A percentile compares a stretch with the other conserved stretches of the same genome.
phyloP scores from a whole-genome alignment of 1,140 invertebrate genomes.

The Drosophila dunni region DNA sequence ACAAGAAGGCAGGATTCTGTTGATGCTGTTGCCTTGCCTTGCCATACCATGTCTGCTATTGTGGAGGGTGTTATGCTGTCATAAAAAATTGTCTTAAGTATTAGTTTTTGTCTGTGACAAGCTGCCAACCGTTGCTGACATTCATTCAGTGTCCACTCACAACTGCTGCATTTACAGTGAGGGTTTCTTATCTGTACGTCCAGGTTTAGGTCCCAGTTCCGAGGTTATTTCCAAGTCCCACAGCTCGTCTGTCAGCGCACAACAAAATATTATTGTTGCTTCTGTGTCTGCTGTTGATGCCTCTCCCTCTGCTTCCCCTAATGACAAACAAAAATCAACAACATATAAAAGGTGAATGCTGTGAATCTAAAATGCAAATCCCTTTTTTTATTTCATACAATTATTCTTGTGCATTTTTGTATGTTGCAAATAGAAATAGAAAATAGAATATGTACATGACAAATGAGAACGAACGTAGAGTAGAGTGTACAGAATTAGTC shows the following conservation, averaged over 20 bases:
- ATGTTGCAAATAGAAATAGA: conserved; percentile 41
- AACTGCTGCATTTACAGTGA: conserved; percentile 52
- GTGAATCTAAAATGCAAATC: conserved; percentile 83
- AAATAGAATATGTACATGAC: conserved; percentile 32
- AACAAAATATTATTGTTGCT: conserved; percentile 62
- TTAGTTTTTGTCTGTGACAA: conserved; percentile 77
- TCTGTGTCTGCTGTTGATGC: conserved; percentile 7
- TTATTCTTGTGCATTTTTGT: conserved; percentile 77
- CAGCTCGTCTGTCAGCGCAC: conserved; percentile 66
- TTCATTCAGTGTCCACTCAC: conserved; percentile 71
- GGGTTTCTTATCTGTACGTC: conserved; percentile 45
- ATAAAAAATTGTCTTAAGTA: conserved; percentile 78
- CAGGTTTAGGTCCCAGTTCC: conserved; percentile 37
- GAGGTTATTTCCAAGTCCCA: conserved; percentile 43
- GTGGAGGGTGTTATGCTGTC: conserved; percentile 46
- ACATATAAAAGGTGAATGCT: conserved; percentile 62
- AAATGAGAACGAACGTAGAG: conserved; percentile 9
- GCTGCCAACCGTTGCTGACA: conserved; percentile 51
- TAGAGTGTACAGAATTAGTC: conserved; percentile 33
- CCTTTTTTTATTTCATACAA: conserved; percentile 79
- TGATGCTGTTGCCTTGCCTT: background rate
- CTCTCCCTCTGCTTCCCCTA: conserved; percentile 32
- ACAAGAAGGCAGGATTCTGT: conserved; percentile 3
- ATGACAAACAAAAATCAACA: conserved; percentile 80
- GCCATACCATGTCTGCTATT: background rate